Percentiles rank a stretch among this genome's conserved stretches.
These are phyloP conservation scores for Grapholita molesta DNA, from an alignment of 1,140 invertebrate genomes.

Conservation along the genomic window DNA sequence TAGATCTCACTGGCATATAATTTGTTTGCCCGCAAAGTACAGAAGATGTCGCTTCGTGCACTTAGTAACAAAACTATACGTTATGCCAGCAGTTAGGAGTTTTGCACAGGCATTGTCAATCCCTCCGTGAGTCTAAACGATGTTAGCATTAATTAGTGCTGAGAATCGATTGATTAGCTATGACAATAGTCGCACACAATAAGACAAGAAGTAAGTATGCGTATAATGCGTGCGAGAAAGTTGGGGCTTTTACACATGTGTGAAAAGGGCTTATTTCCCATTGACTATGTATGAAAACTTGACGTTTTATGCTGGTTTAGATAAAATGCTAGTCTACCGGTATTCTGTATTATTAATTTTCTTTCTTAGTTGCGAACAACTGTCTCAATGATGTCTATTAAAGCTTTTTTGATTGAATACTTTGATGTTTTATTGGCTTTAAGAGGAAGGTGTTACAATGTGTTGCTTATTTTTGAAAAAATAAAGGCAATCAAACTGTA, in stretches of 20 bases:
- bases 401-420: no score
- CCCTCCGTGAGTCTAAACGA: no score
- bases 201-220: neutral
- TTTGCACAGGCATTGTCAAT: neutral
- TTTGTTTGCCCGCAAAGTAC: no score
- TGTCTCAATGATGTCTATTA: neutral
- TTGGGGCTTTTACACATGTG: neutral
- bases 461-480: no score
- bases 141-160: neutral
- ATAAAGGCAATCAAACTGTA: no score
- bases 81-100: neutral
- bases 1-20: no score
- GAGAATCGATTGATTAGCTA: neutral
- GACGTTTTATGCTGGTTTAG: neutral
- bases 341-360: neutral
- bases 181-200: neutral
- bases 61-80: no score
- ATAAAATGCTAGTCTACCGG: neutral
- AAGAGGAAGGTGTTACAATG: no score
- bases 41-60: no score
- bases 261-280: neutral
- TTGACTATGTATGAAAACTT: neutral
- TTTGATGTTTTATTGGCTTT: no score
- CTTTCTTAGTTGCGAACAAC: neutral
- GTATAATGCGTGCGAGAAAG: slow-evolving; percentile 2